Percentiles rank a stretch among this genome's conserved stretches.
Evolutionary conservation across 53 echinoderm and acorn worm species (phyloP).

Genomic region (Hippasteria phrygiana): DNA sequence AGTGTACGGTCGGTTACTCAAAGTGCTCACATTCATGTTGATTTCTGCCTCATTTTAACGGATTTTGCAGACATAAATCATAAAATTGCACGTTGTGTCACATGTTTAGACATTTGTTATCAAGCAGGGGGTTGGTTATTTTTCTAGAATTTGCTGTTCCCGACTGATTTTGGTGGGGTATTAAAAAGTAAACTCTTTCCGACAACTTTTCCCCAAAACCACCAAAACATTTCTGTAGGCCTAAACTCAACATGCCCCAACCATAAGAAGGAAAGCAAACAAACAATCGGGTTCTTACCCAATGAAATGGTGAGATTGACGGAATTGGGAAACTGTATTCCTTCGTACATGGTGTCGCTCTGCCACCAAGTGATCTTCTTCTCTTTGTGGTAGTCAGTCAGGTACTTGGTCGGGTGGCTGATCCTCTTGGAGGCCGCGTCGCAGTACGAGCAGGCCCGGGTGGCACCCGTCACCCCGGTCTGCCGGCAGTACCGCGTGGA

Average conservation of each 20-base stretch:
- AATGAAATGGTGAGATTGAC: slow-evolving; percentile 94
- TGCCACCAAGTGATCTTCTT: slow-evolving; percentile 95
- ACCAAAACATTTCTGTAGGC: not conserved
- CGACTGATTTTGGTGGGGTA: no score
- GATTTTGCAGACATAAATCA: no score
- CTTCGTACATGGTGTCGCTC: slow-evolving; percentile 93
- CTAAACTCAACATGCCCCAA: no score
- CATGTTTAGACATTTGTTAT: no score
- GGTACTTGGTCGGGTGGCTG: slow-evolving; percentile 81
- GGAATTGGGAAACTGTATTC: slow-evolving; percentile 75
- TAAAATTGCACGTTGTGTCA: no score
- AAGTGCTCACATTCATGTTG: no score
- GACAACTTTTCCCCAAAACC: not conserved
- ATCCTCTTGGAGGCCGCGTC: slow-evolving; percentile 6
- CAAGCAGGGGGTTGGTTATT: no score
- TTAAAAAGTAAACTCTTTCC: not conserved
- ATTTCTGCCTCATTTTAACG: no score
- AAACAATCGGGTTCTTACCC: slow-evolving; percentile 68
- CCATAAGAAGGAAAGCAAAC: no score
- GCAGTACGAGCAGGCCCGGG: slow-evolving; percentile 74
- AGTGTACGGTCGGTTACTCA: no score
- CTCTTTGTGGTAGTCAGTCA: slow-evolving; percentile 94
- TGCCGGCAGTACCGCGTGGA: slow-evolving; percentile 85
- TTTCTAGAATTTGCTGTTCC: no score
- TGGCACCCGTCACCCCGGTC: slow-evolving; percentile 88